These are phyloP conservation scores for Diphyllodes magnificus DNA, from an alignment of 2,113 vertebrate genomes.

Conservation along the genomic window DNA sequence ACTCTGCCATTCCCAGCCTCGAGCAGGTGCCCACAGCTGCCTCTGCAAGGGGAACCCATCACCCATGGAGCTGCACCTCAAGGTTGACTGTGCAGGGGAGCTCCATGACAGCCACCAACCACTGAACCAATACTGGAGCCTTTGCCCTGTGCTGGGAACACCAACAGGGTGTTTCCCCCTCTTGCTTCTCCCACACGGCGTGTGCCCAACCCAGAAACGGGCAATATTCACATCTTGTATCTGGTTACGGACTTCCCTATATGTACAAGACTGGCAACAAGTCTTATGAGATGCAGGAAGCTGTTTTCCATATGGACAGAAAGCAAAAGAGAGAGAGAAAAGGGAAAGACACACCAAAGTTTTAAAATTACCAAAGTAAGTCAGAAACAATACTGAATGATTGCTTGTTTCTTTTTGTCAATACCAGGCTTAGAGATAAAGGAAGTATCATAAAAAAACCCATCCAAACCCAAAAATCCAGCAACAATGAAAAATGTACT, in stretches of 20 bases:
- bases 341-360: background rate
- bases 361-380: background rate
- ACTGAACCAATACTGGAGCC: background rate
- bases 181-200: fast-evolving
- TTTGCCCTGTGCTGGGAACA: background rate
- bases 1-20: background rate
- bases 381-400: background rate
- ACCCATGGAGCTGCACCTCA: background rate
- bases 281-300: background rate
- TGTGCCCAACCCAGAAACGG: background rate
- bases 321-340: background rate
- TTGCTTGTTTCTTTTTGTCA: background rate
- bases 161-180: background rate
- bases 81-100: background rate
- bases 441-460: background rate
- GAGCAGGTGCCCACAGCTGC: background rate
- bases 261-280: background rate
- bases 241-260: background rate
- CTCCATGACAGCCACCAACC: fast-evolving
- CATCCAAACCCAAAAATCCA: background rate
- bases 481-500: background rate
- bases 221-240: background rate
- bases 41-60: background rate
- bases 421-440: background rate
- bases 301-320: background rate